phyloP scores from a whole-genome alignment of 2,797 vertebrate genomes.

The Clamator glandarius region DNA sequence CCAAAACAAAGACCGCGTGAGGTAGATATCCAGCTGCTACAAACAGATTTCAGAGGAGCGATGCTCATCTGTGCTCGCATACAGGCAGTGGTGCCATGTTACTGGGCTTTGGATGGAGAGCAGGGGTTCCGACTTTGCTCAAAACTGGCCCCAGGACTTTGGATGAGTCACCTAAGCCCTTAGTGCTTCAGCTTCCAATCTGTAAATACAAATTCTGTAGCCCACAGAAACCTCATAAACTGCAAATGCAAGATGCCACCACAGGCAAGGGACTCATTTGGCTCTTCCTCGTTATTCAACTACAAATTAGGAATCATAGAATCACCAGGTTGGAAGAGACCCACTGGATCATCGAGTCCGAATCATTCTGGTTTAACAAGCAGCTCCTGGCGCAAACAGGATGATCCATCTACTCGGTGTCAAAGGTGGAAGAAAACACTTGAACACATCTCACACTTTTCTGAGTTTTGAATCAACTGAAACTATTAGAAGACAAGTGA shows the following conservation, averaged over 20 bases:
- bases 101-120: neutral
- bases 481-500: neutral
- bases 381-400: neutral
- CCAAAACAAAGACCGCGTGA: neutral
- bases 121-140: neutral
- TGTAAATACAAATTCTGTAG: neutral
- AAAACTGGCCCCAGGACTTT: neutral
- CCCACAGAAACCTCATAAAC: neutral
- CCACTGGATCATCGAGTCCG: too few relatives aligned
- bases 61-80: neutral
- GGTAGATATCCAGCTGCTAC: neutral
- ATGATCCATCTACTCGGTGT: neutral
- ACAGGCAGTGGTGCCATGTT: neutral
- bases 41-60: neutral
- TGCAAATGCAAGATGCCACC: neutral
- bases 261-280: neutral
- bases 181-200: neutral
- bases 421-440: slow-evolving; percentile 6
- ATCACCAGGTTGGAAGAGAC: too few relatives aligned
- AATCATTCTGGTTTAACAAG: neutral
- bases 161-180: neutral
- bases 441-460: too few relatives aligned
- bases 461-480: neutral
- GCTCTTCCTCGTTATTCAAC: neutral
- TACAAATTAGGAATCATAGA: neutral